phyloP scores from a whole-genome alignment of 2,113 vertebrate genomes.

The Crypturellus undulatus region DNA sequence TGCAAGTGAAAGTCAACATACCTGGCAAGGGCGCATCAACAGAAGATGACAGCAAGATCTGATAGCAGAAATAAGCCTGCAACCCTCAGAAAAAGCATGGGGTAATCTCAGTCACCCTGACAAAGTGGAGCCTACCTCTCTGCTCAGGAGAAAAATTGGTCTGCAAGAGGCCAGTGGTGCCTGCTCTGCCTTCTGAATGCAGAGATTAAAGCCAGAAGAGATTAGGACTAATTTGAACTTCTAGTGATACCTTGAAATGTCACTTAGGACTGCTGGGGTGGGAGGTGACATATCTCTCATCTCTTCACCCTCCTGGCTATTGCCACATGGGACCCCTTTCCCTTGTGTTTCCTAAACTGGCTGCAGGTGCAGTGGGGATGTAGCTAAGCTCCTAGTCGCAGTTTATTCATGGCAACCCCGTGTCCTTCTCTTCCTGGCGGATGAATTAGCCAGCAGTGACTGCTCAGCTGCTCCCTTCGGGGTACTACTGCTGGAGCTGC shows the following conservation, averaged over 20 bases:
- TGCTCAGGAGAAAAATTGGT: neutral
- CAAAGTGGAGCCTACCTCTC: neutral
- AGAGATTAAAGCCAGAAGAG: neutral
- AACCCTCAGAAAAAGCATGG: fast-evolving
- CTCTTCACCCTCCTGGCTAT: neutral
- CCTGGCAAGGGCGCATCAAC: neutral
- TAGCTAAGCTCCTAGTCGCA: neutral
- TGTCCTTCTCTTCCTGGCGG: neutral
- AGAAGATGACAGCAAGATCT: fast-evolving
- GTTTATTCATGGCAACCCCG: neutral
- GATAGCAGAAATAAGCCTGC: neutral
- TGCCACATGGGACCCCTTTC: neutral
- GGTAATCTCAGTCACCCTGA: neutral
- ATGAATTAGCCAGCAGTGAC: neutral
- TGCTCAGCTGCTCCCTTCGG: neutral
- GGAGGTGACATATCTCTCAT: fast-evolving
- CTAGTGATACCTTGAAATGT: neutral
- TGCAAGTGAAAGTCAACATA: neutral
- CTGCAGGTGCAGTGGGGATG: neutral
- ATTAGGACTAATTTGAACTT: neutral
- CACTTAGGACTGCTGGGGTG: neutral
- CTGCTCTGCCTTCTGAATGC: neutral
- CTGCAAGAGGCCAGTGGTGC: neutral
- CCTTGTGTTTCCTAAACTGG: neutral
- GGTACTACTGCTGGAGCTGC: neutral